A percentile compares a stretch with the other conserved stretches of the same genome.
Evolutionary conservation across 1,140 invertebrate genomes (phyloP).

Genomic region (Babylonia areolata): DNA sequence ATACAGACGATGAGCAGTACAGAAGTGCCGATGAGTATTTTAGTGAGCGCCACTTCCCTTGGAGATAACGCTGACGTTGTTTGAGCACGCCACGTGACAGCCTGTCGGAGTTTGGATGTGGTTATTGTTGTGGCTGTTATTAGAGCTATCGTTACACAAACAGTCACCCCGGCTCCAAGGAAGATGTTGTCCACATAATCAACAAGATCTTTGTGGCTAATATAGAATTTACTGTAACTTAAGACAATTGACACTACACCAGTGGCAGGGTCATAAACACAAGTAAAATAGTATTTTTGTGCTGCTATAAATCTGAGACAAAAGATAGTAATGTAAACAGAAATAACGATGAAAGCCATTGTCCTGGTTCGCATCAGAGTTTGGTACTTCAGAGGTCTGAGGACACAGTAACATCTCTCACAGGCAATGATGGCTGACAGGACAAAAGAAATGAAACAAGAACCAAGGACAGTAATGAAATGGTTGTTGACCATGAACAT

Average conservation of each 20-base stretch:
- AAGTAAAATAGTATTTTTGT: not conserved
- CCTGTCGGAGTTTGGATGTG: not conserved
- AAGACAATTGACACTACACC: not conserved
- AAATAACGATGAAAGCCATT: not conserved
- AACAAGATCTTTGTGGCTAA: not conserved
- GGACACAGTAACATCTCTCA: conserved; percentile 11
- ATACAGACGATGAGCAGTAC: not conserved
- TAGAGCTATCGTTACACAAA: not conserved
- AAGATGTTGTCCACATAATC: not conserved
- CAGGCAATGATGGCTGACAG: not conserved
- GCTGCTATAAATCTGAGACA: not conserved
- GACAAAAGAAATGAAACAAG: not conserved
- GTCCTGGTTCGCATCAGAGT: not conserved
- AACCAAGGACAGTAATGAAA: not conserved
- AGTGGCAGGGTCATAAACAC: not conserved
- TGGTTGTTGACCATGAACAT: not conserved
- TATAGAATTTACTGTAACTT: not conserved
- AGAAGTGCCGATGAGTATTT: not conserved
- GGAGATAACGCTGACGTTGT: not conserved
- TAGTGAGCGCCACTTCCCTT: not conserved
- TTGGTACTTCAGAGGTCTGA: not conserved
- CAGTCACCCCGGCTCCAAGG: not conserved
- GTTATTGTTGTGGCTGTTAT: not conserved
- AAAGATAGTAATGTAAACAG: not conserved
- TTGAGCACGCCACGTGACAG: not conserved